These are phyloP conservation scores for Notamacropus eugenii DNA, from an alignment of 2,797 vertebrate species.

Conservation along the genomic window DNA sequence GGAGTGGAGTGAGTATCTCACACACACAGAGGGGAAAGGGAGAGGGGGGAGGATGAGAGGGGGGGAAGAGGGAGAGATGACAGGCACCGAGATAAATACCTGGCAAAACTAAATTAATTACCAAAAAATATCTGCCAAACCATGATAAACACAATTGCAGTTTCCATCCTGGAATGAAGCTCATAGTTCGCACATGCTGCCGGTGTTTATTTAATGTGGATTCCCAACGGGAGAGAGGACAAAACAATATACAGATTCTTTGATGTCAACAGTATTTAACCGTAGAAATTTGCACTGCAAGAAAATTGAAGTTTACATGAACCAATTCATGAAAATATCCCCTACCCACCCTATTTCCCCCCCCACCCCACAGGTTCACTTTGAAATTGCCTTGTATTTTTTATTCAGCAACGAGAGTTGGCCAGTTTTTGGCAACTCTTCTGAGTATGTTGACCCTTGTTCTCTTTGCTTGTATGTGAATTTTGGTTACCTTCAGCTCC, in stretches of 20 bases:
- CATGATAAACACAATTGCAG: conserved; percentile 82
- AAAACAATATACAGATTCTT: conserved; percentile 69
- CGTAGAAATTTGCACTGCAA: conserved; percentile 87
- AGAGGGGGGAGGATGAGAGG: conserved; percentile 39
- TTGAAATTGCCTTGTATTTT: conserved; percentile 83
- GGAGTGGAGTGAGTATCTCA: conserved; percentile 81
- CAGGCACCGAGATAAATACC: conserved; percentile 61
- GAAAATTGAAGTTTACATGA: conserved; percentile 90
- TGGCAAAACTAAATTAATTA: conserved; percentile 74
- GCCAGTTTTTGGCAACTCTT: conserved; percentile 78
- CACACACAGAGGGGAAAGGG: conserved; percentile 80
- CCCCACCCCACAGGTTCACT: conserved; percentile 68
- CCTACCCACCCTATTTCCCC: conserved; percentile 22
- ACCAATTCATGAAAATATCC: conserved; percentile 74
- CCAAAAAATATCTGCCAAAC: conserved; percentile 75
- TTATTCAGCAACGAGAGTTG: conserved; percentile 78
- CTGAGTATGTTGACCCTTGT: conserved; percentile 78
- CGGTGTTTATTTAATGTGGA: conserved; percentile 91
- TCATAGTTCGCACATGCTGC: conserved; percentile 92
- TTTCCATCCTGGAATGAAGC: conserved; percentile 87
- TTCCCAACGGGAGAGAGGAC: conserved; percentile 89
- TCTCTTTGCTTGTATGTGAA: conserved; percentile 82
- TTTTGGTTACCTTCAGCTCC: conserved; percentile 82
- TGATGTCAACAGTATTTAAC: conserved; percentile 83
- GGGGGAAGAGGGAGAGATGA: background rate